Conservation (phyloP, 1,140 invertebrate genomes). For the Saccostrea cuccullata region DNA sequence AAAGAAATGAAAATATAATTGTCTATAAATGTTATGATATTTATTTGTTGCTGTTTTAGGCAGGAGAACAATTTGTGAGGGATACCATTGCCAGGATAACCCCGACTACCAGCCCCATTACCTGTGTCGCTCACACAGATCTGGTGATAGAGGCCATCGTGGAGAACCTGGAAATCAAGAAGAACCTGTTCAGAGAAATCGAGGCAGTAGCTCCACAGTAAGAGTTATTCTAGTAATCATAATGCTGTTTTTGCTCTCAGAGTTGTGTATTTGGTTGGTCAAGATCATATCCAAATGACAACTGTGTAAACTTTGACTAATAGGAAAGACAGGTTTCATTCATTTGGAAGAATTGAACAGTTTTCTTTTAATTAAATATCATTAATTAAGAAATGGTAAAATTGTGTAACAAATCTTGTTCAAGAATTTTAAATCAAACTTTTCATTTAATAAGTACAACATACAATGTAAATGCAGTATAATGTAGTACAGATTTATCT, state of each 20-base stretch:
- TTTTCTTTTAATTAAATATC: no score
- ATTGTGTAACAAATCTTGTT: no score
- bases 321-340: no score
- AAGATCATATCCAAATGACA: no score
- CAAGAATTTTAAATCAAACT: no score
- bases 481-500: background rate
- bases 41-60: constrained; percentile 58
- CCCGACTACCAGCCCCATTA: constrained; percentile 82
- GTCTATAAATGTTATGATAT: background rate
- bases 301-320: no score
- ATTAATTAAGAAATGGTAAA: no score
- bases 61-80: constrained; percentile 84
- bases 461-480: background rate
- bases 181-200: constrained; percentile 85
- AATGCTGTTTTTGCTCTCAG: background rate
- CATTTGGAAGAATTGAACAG: no score
- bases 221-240: background rate
- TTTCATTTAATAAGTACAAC: no score
- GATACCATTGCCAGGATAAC: constrained; percentile 83
- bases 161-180: constrained; percentile 90
- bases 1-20: background rate
- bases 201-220: constrained; percentile 79
- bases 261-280: no score
- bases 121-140: constrained; percentile 84
- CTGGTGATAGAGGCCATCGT: constrained; percentile 93